Conservation (phyloP, 2,888 invertebrate species). For the Dorcus parallelipipedus region DNA sequence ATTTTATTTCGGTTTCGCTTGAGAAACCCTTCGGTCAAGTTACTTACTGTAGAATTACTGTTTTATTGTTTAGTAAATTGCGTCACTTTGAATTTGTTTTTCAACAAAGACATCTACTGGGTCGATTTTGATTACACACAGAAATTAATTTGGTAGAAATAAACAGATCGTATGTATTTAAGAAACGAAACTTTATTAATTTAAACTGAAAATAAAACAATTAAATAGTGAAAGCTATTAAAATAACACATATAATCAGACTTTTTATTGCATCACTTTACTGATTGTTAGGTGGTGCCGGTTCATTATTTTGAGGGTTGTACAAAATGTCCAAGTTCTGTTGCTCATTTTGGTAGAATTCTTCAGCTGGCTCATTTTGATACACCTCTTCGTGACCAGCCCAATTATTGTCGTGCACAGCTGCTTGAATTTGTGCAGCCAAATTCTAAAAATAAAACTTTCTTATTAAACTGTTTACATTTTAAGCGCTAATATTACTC, state of each 20-base stretch:
- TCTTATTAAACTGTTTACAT: background rate
- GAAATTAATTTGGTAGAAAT: constrained; percentile 80
- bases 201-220: too few species aligned
- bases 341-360: too few species aligned
- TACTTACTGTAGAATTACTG: constrained; percentile 61
- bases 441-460: constrained; percentile 2
- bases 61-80: constrained; percentile 66
- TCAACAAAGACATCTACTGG: constrained; percentile 78
- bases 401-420: background rate
- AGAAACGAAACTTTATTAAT: background rate
- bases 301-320: too few species aligned
- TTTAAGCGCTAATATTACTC: too few species aligned
- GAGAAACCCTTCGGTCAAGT: constrained; percentile 50
- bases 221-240: background rate
- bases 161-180: constrained; percentile 28
- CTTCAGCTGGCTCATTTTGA: background rate
- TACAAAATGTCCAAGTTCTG: too few species aligned
- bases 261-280: background rate
- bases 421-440: constrained; percentile 11
- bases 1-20: constrained; percentile 73
- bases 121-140: constrained; percentile 67
- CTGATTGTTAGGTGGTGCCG: too few species aligned
- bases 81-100: constrained; percentile 71
- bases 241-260: background rate
- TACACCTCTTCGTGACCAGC: constrained; percentile 7